phyloP scores from a whole-genome alignment of 2,113 vertebrate genomes.

The Phocoena phocoena region DNA sequence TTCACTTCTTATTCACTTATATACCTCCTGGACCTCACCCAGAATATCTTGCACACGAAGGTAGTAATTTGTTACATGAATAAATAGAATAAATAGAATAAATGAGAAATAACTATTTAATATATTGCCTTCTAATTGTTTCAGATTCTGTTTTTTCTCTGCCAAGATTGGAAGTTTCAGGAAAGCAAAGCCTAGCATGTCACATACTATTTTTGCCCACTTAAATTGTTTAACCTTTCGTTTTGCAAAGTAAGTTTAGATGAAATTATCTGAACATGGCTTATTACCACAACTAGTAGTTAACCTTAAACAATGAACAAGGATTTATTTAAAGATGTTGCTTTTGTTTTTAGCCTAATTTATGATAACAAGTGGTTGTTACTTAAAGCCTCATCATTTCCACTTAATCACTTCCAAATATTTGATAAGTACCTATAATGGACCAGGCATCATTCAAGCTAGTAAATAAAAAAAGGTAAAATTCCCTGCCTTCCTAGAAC shows the following conservation, averaged over 20 bases:
- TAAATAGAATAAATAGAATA: background rate
- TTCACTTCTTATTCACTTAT: background rate
- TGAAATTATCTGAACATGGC: background rate
- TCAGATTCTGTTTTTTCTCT: background rate
- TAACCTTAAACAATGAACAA: constrained; percentile 13
- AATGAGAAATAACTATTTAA: background rate
- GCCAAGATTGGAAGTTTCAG: background rate
- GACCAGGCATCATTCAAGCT: background rate
- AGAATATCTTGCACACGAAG: background rate
- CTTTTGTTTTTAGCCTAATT: background rate
- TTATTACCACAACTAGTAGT: background rate
- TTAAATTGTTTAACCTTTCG: background rate
- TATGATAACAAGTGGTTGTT: background rate
- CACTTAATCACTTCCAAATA: background rate
- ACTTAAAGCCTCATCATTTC: background rate
- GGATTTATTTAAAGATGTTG: background rate
- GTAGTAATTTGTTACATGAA: background rate
- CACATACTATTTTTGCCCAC: background rate
- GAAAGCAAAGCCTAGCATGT: background rate
- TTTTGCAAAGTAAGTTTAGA: background rate
- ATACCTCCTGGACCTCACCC: background rate
- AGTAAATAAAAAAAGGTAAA: background rate
- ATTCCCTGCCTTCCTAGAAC: background rate
- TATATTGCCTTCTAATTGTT: background rate
- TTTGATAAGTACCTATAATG: background rate